These are phyloP conservation scores for Tetramorium bicarinatum DNA, from an alignment of 2,888 invertebrate genomes.

Conservation along the genomic window DNA sequence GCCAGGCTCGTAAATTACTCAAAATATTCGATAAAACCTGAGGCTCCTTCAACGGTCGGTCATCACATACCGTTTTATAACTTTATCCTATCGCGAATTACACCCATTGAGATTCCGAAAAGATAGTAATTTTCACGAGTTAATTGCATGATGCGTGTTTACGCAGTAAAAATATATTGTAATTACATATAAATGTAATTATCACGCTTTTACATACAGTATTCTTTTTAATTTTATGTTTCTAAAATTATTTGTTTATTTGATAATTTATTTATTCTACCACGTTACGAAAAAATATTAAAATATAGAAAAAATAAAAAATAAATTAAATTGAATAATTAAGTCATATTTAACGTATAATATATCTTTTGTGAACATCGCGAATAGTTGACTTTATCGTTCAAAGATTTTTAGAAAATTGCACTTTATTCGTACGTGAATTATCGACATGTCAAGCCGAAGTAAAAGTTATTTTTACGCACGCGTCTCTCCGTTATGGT, in stretches of 20 bases:
- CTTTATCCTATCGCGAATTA: constrained; percentile 4
- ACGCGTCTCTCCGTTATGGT: constrained; percentile 17
- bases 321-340: background rate
- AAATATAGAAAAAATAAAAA: background rate
- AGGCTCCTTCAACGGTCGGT: background rate
- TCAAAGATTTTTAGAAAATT: background rate
- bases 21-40: constrained; percentile 58
- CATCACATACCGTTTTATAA: background rate
- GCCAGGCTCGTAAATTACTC: constrained; percentile 74
- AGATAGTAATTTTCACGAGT: background rate
- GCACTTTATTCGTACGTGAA: background rate
- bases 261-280: background rate
- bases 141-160: background rate
- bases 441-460: constrained; percentile 17
- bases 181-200: background rate
- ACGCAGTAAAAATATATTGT: background rate
- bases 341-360: background rate
- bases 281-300: background rate
- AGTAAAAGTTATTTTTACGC: constrained; percentile 24
- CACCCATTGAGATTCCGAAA: background rate
- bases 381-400: background rate
- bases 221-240: constrained; percentile 1
- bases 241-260: background rate
- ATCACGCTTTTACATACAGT: background rate
- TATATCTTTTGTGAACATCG: background rate